Conservation (phyloP, 2,797 vertebrate species). For the Sciaenops ocellatus region DNA sequence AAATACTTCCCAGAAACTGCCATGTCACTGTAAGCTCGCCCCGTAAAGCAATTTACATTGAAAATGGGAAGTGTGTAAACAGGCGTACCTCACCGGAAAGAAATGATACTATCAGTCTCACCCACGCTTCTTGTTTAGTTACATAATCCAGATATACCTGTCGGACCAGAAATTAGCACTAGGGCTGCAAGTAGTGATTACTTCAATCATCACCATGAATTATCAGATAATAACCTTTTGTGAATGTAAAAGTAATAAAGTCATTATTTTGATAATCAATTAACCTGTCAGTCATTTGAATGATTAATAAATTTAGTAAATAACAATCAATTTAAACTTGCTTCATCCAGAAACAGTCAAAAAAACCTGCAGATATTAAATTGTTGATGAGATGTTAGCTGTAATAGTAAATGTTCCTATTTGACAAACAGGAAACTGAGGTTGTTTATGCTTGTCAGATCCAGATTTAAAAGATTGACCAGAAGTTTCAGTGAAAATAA, state of each 20-base stretch:
- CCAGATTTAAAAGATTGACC: too few relatives aligned
- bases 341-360: not conserved
- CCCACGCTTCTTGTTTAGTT: not conserved
- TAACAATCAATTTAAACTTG: not conserved
- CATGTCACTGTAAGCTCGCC: too few relatives aligned
- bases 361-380: not conserved
- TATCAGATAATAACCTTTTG: not conserved
- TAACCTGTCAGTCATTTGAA: not conserved
- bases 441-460: too few relatives aligned
- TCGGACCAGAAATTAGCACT: not conserved
- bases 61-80: not conserved
- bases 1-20: not conserved
- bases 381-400: too few relatives aligned
- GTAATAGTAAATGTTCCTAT: too few relatives aligned
- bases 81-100: not conserved
- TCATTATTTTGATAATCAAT: not conserved
- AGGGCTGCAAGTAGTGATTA: not conserved
- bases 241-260: not conserved
- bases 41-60: not conserved
- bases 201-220: not conserved
- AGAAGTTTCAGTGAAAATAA: too few relatives aligned
- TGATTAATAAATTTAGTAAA: not conserved
- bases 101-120: not conserved
- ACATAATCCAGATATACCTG: constrained; percentile 20
- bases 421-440: not conserved